Evolutionary conservation across 2,888 invertebrate species (phyloP).

Genomic region (Pandemis cinnamomeana): DNA sequence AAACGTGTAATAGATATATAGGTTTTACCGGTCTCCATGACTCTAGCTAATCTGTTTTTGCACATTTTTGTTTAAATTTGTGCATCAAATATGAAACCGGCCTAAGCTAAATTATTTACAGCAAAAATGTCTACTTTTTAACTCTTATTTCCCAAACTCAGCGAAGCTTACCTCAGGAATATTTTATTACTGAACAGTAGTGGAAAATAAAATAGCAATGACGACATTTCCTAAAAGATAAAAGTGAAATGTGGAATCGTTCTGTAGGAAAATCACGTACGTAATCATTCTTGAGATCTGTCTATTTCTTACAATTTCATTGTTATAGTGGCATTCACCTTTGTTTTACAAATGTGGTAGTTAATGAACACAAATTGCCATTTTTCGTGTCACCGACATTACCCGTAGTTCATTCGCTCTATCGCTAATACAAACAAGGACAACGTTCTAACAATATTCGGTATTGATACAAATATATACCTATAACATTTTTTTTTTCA

Average conservation of each 20-base stretch:
- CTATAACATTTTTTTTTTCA: too few relatives aligned
- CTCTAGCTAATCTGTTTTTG: too few relatives aligned
- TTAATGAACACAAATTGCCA: constrained; percentile 5
- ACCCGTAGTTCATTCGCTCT: not conserved
- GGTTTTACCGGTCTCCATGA: too few relatives aligned
- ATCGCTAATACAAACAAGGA: not conserved
- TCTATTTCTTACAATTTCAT: constrained; percentile 1
- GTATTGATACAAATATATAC: not conserved
- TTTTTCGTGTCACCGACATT: not conserved
- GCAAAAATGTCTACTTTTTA: too few relatives aligned
- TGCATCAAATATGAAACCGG: too few relatives aligned
- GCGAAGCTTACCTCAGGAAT: not conserved
- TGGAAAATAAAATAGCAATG: not conserved
- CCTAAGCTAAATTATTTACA: too few relatives aligned
- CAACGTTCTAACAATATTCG: not conserved
- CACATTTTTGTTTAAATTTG: too few relatives aligned
- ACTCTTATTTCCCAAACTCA: not conserved
- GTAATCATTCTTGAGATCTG: constrained; percentile 1
- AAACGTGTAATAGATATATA: too few relatives aligned
- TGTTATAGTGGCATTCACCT: constrained; percentile 3
- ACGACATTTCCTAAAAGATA: constrained; percentile 1
- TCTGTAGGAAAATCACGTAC: not conserved
- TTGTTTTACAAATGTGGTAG: not conserved
- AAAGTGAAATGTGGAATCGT: not conserved
- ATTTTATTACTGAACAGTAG: not conserved